A percentile compares a stretch with the other conserved stretches of the same genome.
These are phyloP conservation scores for Acrocephalus arundinaceus DNA, from an alignment of 2,113 vertebrate species.

Conservation along the genomic window DNA sequence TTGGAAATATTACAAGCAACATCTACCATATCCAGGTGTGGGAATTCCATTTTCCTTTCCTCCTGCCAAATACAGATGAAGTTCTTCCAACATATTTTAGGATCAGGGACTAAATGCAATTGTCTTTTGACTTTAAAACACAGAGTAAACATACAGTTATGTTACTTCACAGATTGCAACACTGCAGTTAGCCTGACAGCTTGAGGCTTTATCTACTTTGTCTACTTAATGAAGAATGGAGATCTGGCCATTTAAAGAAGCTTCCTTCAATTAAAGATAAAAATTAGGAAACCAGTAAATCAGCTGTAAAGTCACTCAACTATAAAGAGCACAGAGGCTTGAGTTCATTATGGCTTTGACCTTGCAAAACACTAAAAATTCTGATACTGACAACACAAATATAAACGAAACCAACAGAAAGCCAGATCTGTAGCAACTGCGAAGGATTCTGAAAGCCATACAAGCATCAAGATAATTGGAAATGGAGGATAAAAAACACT, in stretches of 20 bases:
- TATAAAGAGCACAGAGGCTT: neutral
- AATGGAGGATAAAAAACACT: neutral
- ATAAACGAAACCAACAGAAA: neutral
- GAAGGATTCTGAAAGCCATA: neutral
- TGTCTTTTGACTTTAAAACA: neutral
- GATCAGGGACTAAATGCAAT: neutral
- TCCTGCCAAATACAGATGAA: neutral
- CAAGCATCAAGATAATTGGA: neutral
- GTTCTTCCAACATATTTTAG: neutral
- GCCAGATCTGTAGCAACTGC: neutral
- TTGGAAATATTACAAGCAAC: neutral
- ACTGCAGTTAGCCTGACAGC: neutral
- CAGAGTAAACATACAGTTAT: neutral
- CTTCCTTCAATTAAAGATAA: neutral
- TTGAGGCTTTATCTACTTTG: neutral
- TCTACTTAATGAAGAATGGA: neutral
- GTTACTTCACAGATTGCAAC: neutral
- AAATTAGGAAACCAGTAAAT: neutral
- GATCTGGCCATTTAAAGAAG: neutral
- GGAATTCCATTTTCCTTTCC: neutral
- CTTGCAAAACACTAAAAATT: neutral
- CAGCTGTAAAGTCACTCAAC: neutral
- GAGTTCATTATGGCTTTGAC: neutral
- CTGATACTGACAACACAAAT: neutral
- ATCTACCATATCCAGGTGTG: neutral